Base-by-base conservation (phyloP, 2,113 vertebrate genomes). In the Neolamprologus brichardi region DNA sequence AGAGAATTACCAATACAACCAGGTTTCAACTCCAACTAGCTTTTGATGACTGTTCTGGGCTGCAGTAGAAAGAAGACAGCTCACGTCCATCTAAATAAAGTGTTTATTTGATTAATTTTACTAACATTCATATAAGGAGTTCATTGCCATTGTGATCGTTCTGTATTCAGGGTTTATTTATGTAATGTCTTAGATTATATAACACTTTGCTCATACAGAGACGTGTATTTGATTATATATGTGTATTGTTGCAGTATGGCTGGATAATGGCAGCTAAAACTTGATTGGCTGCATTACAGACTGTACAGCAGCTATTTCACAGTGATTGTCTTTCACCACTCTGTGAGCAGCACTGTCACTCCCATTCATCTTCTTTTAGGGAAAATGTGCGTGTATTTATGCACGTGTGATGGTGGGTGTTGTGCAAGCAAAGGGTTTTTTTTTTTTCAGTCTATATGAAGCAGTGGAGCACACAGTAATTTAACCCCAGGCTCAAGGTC, bases 401-500 rank as follows among this genome's bases (percentile, higher is more conserved):
- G 44, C 44, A n/a, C 4, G 44, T 77, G 72, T 32, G 52, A 32
- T 46, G 67, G 44, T 37, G 41, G 5, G 70, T 75, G 70, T 75
- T 77, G 11, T 9, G 14, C 18, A 87, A 82, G 58, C 83, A 82
- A 64, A 89, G 81, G 54, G 54, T 1, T 4, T 0, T 6, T 84
- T 86, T 41, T 46, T 84, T 85, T 67, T 78, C 23, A 70, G 84
- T 84, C 20, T 32, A 62, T 85, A 80, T 82, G 78, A 92, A 79
- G 85, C 75, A 92, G 54, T 86, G 87, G 87, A 86, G 92, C 91
- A 87, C 72, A 82, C 85, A 86, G 49, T 92, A 91, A 96, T 93
- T 58, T 92, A 85, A 94, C 94, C 91, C 77, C 91, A 93, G 94
- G 94, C 91, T 78, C 20, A 85, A 89, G 90, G 87, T 94, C 88